Evolutionary conservation across 2,888 invertebrate genomes (phyloP).

Genomic region (Lapara coniferarum): DNA sequence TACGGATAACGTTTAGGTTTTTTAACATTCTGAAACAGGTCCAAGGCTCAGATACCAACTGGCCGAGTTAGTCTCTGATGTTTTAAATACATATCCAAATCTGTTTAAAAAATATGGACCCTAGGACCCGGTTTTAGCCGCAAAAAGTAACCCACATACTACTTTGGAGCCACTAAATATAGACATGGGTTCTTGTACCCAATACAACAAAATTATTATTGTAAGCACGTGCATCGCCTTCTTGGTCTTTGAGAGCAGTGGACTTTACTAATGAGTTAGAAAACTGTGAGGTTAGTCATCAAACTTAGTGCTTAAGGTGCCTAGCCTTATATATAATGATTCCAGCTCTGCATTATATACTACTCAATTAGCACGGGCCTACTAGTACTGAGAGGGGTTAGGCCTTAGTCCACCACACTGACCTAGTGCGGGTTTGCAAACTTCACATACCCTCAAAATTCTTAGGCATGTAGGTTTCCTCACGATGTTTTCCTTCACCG

Average conservation of each 20-base stretch:
- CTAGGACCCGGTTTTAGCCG: not conserved
- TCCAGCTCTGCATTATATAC: too few relatives aligned
- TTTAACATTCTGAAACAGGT: too few relatives aligned
- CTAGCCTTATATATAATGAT: too few relatives aligned
- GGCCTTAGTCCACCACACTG: too few relatives aligned
- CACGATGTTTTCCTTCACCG: not conserved
- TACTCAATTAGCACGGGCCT: too few relatives aligned
- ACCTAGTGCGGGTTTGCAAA: too few relatives aligned
- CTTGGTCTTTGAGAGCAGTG: not conserved
- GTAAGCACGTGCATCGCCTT: slow-evolving; percentile 1
- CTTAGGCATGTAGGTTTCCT: not conserved
- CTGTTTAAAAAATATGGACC: too few relatives aligned
- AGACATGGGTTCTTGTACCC: not conserved
- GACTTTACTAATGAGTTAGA: slow-evolving; percentile 12
- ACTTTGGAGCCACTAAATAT: not conserved
- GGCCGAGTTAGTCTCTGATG: too few relatives aligned
- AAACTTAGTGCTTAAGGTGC: not conserved
- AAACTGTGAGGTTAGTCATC: not conserved
- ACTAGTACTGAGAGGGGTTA: too few relatives aligned
- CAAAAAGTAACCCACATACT: not conserved
- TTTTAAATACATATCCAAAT: too few relatives aligned
- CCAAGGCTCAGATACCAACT: too few relatives aligned
- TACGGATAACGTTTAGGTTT: too few relatives aligned
- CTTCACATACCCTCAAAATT: not conserved
- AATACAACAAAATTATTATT: not conserved